Evolutionary conservation across 2,888 invertebrate species (phyloP), one percentile per base, ranked within the genome.

Genomic region (Pogonocherus hispidulus): DNA sequence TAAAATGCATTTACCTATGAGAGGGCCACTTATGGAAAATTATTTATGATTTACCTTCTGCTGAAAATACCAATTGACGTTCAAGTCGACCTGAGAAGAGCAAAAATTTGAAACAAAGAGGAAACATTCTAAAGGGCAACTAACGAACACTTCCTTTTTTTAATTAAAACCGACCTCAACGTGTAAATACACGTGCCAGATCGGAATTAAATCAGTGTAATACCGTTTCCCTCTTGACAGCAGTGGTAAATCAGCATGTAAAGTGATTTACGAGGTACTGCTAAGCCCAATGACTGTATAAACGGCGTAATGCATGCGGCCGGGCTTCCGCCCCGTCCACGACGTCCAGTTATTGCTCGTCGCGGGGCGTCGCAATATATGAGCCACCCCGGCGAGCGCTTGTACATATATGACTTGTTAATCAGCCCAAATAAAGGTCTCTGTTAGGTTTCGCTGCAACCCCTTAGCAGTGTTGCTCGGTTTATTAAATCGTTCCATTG

Each of bases 391-490:
- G 66, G 69, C 55, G 75, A 69, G 73, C 60, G 70, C 69, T 67
- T 71, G 70, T 74, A 71, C 77, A 75, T 78, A 74, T 78, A 79
- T 78, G 78, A 80, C 79, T 80, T 79, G 78, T 79, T 80, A 80
- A 80, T 80, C 77, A 79, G 78, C 66, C 73, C 71, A 64, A 70
- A 68, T 70, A 70, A 69, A 62, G 70, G 74, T 70, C 71, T 71
- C 69, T 68, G 72, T 74, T 70, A 71, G 72, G 70, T 71, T 73
- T 63, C 69, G 63, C 20, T 52, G 37, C 41, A 66, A 32, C 46
- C 70, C 71, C 71, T 66, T 56, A 64, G 46, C 47, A 67, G 65
- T 70, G 69, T 70, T 72, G 70, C 67, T 70, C 64, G 63, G 72
- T 72, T 70, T 74, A 72, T 72, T 70, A 66, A 20, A 56, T 41